phyloP scores from a whole-genome alignment of 2,797 vertebrate genomes.

The Artibeus lituratus region DNA sequence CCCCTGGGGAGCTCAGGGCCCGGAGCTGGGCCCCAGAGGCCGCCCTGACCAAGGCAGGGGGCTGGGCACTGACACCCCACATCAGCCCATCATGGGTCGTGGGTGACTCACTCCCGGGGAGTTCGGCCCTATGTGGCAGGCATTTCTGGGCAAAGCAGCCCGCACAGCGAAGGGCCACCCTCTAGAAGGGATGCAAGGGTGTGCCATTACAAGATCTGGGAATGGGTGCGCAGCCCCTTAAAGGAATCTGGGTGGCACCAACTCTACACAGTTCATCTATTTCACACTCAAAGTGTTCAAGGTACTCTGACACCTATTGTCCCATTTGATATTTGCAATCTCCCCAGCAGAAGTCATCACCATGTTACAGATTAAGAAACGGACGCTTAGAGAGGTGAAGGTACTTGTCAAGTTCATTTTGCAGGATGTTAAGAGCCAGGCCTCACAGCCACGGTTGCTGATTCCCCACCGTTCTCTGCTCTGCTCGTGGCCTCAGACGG shows the following conservation, averaged over 20 bases:
- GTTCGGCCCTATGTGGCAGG: not conserved
- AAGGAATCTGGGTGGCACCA: too few species aligned
- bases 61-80: rapidly evolving
- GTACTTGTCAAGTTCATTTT: not conserved
- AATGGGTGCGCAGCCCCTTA: not conserved
- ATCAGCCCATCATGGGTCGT: not conserved
- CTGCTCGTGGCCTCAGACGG: not conserved
- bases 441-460: not conserved
- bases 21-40: not conserved
- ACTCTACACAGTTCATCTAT: rapidly evolving
- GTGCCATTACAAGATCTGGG: not conserved
- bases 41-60: not conserved
- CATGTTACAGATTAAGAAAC: not conserved
- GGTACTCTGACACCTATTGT: not conserved
- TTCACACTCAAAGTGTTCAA: not conserved
- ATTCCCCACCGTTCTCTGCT: not conserved
- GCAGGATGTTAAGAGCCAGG: not conserved
- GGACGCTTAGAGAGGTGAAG: not conserved
- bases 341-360: too few species aligned
- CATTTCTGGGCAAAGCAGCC: not conserved
- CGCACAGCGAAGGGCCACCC: not conserved
- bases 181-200: rapidly evolving
- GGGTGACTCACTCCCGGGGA: not conserved
- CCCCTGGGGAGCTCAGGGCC: not conserved
- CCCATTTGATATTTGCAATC: not conserved